A percentile compares a stretch with the other conserved stretches of the same genome.
Conservation (phyloP, 2,797 vertebrate species). For the Periophthalmus magnuspinnatus region DNA sequence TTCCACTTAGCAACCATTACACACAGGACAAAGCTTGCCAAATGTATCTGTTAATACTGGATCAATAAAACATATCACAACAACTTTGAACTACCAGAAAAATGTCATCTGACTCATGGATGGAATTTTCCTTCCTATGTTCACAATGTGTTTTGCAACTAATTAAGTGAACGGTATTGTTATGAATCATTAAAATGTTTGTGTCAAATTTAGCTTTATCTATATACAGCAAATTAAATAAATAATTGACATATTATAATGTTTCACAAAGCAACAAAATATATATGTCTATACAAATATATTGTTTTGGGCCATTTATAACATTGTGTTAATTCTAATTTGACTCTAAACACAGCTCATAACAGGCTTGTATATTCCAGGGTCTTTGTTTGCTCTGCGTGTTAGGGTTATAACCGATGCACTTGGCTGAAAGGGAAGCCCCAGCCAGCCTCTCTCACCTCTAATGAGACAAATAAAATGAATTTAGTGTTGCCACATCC, state of each 20-base stretch:
- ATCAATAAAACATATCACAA: background rate
- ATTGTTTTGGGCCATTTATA: no score
- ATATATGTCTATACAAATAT: no score
- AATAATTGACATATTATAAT: background rate
- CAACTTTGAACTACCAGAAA: background rate
- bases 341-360: constrained; percentile 10
- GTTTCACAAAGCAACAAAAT: background rate
- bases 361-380: constrained; percentile 58
- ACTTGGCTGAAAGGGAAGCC: constrained; percentile 87
- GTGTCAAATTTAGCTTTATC: no score
- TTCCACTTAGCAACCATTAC: background rate
- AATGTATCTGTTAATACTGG: background rate
- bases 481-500: constrained; percentile 91
- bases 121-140: background rate
- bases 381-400: constrained; percentile 73
- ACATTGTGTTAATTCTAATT: constrained; percentile 17
- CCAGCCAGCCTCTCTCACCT: constrained; percentile 60
- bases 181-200: background rate
- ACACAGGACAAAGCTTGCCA: background rate
- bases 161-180: background rate
- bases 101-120: background rate
- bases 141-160: background rate
- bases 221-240: no score
- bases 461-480: constrained; percentile 97
- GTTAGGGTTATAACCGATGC: constrained; percentile 84